phyloP scores from a whole-genome alignment of 2,888 invertebrate genomes.

The Entomobrya multifasciata region DNA sequence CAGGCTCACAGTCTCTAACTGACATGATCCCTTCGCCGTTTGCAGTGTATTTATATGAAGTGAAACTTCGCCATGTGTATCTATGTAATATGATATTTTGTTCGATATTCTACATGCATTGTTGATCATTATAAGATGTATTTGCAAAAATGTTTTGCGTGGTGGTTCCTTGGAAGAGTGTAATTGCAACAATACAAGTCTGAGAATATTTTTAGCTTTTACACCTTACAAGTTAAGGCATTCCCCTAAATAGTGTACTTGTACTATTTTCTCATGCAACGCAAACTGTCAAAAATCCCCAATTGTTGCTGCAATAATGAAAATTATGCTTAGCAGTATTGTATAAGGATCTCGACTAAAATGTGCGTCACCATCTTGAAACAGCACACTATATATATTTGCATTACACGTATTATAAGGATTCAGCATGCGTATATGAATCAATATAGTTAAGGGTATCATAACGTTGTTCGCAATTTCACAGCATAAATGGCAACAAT shows the following conservation, averaged over 20 bases:
- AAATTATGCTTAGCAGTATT: constrained; percentile 5
- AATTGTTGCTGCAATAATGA: constrained; percentile 62
- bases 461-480: not conserved
- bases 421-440: no score
- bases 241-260: constrained; percentile 39
- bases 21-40: constrained; percentile 42
- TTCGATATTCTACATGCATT: not conserved
- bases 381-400: no score
- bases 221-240: constrained; percentile 30
- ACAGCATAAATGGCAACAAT: not conserved
- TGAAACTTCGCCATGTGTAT: constrained; percentile 35
- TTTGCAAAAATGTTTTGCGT: no score
- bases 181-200: not conserved
- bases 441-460: no score
- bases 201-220: no score
- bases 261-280: constrained; percentile 9
- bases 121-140: constrained; percentile 47
- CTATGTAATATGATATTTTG: not conserved
- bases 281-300: constrained; percentile 67
- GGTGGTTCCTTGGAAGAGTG: constrained; percentile 23
- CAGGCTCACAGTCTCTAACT: constrained; percentile 65
- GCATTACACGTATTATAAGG: no score
- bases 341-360: constrained; percentile 27
- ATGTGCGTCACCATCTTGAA: constrained; percentile 30
- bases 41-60: constrained; percentile 66